Conservation (phyloP, 2,113 vertebrate genomes). For the Setophaga kirtlandii region DNA sequence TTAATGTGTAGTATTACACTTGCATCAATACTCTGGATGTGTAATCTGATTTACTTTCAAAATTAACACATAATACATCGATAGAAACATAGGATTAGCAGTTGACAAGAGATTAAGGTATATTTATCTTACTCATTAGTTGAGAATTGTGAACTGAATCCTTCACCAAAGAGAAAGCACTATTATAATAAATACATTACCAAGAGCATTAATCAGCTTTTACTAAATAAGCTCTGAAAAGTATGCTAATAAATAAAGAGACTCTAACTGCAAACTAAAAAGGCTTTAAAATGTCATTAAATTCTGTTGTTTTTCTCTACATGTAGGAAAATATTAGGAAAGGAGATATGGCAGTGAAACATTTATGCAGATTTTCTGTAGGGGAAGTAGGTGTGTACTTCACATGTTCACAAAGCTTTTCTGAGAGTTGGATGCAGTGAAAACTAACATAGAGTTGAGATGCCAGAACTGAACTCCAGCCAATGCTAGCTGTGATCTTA, state of each 20-base stretch:
- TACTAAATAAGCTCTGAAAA: background rate
- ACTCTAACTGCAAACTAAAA: background rate
- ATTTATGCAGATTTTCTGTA: background rate
- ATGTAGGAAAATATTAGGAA: background rate
- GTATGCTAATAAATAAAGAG: background rate
- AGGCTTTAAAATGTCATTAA: background rate
- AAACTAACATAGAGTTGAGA: background rate
- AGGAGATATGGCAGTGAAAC: background rate
- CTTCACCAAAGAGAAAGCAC: background rate
- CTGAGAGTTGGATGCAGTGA: background rate
- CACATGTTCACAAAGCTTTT: background rate
- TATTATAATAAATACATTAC: background rate
- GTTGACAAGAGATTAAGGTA: slow-evolving; percentile 7
- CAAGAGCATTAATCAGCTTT: slow-evolving; percentile 8
- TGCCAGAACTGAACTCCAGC: background rate
- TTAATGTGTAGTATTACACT: background rate
- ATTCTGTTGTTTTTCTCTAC: background rate
- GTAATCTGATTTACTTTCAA: slow-evolving; percentile 15
- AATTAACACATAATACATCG: background rate
- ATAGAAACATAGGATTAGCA: slow-evolving; percentile 19
- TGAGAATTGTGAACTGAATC: background rate
- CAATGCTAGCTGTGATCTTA: background rate
- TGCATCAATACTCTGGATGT: background rate
- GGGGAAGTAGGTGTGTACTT: background rate
- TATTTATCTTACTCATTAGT: slow-evolving; percentile 1